phyloP scores from a whole-genome alignment of 2,797 vertebrate genomes.

The Sarcoramphus papa region DNA sequence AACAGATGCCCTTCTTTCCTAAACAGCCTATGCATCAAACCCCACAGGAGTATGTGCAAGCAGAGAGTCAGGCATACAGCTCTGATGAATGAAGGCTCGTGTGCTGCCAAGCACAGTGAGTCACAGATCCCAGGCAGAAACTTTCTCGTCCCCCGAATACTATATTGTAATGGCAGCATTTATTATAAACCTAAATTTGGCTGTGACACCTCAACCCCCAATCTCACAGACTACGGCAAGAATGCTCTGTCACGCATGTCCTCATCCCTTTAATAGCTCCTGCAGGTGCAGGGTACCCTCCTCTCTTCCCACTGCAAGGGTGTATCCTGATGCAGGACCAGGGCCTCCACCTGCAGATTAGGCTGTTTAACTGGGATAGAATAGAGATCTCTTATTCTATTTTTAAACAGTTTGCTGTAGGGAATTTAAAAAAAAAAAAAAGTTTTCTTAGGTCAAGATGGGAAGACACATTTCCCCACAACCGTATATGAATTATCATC shows the following conservation, averaged over 20 bases:
- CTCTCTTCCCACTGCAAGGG: not conserved
- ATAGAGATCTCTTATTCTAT: not conserved
- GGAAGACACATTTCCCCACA: not conserved
- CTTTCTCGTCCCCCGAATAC: not conserved
- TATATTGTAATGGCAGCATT: not conserved
- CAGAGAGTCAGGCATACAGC: not conserved
- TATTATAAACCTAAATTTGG: not conserved
- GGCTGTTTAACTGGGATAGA: not conserved
- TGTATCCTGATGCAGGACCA: not conserved
- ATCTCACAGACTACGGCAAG: not conserved
- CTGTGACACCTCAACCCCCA: not conserved
- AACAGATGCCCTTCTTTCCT: not conserved
- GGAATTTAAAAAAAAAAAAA: not conserved
- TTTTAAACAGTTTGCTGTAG: not conserved
- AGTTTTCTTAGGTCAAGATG: not conserved
- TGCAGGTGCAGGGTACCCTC: not conserved
- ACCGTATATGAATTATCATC: fast-evolving
- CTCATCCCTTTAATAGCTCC: not conserved
- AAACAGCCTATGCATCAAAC: not conserved
- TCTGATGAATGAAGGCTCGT: not conserved
- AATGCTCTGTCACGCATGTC: fast-evolving
- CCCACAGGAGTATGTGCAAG: not conserved
- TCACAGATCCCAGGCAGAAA: not conserved
- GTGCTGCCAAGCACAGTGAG: not conserved
- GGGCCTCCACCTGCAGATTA: not conserved